Evolutionary conservation across 1,140 invertebrate genomes (phyloP), one percentile per base, ranked within the genome.

Genomic region (Drosophila tristis): DNA sequence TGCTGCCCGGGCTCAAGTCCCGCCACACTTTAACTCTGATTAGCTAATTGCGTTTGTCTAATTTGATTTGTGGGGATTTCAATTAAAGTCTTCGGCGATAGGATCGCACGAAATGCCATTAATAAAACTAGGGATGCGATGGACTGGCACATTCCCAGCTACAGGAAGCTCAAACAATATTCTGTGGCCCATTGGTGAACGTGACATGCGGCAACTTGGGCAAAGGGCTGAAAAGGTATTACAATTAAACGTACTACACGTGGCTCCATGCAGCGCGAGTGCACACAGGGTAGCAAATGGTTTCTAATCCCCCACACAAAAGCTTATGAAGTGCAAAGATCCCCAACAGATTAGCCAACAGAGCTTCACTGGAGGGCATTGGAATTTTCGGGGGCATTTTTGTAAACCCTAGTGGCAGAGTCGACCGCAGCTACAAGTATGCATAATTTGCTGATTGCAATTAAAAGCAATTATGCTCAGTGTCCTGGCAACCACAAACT

Each of bases 391-490:
- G 29, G 11, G 2, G 11, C 31, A 15, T 29, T 44, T 63, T 51
- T 50, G n/a, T 2, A 20, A 66, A 39, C 35, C 16, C 55, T 44
- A 11, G 42, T 20, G 0, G 11, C 15, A 16, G 13, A 2, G 16
- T 5, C 43, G 49, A 73, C 66, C 66, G 49, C 72, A 85, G 60
- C 58, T 49, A 68, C 67, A 74, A 89, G 80, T 80, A 78, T 89
- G 76, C 78, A 84, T 89, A 89, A 89, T 89, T 84, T 74, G 80
- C 84, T 84, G 66, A 89, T 84, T 71, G 84, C 84, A 89, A 89
- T 89, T 89, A 89, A 89, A 89, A 90, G 80, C 84, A 89, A 89
- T 89, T 89, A 89, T 89, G 84, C 61, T 67, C 67, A 80, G 65
- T 89, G 84, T 84, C 64, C 73, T 67, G 61, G 54, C 74, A 89